These are phyloP conservation scores for Hypothenemus hampei DNA, from an alignment of 1,140 invertebrate species.

Conservation along the genomic window DNA sequence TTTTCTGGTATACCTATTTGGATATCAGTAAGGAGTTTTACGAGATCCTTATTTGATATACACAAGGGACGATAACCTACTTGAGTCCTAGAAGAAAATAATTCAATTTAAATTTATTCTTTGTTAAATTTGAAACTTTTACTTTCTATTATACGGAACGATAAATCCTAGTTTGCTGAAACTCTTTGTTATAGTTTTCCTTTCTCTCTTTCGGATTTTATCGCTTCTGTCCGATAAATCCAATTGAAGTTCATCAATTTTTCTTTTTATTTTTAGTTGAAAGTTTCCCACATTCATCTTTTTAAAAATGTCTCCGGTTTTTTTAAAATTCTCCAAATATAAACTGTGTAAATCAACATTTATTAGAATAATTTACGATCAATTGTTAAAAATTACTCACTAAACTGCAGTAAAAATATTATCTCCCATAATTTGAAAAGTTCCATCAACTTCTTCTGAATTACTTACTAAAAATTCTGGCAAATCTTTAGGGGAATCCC, in stretches of 20 bases:
- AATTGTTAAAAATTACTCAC: slow-evolving; percentile 51
- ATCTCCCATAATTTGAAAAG: slow-evolving; percentile 65
- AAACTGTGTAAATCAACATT: slow-evolving; percentile 46
- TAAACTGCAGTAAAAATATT: slow-evolving; percentile 83
- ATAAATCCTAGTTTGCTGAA: slow-evolving; percentile 86
- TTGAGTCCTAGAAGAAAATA: slow-evolving; percentile 35
- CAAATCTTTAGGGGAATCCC: slow-evolving; percentile 71
- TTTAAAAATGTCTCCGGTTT: slow-evolving; percentile 60
- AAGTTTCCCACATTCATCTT: slow-evolving; percentile 55
- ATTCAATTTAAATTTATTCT: background rate
- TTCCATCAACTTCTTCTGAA: slow-evolving; percentile 59
- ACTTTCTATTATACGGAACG: slow-evolving; percentile 80
- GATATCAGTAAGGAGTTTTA: slow-evolving; percentile 67
- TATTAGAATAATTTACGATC: background rate
- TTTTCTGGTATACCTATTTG: slow-evolving; percentile 55
- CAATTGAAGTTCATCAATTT: slow-evolving; percentile 60
- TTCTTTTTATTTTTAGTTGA: slow-evolving; percentile 59
- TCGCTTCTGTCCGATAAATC: slow-evolving; percentile 55
- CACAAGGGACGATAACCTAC: slow-evolving; percentile 39
- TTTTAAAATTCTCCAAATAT: slow-evolving; percentile 59
- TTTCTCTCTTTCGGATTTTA: slow-evolving; percentile 59
- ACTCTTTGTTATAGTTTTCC: slow-evolving; percentile 67
- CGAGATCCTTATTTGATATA: slow-evolving; percentile 50
- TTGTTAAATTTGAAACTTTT: slow-evolving; percentile 36
- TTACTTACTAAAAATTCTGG: slow-evolving; percentile 76